Evolutionary conservation across 2,797 vertebrate genomes (phyloP), one percentile per base, ranked within the genome.

Genomic region (Enteromius argenteus): DNA sequence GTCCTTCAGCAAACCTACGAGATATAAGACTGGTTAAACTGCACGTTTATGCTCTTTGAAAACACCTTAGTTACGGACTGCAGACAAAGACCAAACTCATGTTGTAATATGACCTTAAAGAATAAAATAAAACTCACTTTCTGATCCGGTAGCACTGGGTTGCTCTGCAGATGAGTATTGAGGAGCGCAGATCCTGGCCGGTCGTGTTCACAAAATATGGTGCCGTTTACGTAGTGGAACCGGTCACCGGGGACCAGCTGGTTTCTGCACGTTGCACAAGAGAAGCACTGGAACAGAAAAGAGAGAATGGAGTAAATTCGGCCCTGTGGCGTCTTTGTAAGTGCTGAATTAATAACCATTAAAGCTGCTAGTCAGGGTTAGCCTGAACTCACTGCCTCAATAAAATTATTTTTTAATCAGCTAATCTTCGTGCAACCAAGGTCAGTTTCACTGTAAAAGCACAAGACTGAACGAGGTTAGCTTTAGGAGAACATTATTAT

Each of bases 151-250:
- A 96, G 90, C 89, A 95, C 92, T 0, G 95, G 90, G 91, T 84
- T 94, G 91, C 91, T 93, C 90, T 96, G 96, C 73, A 96, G 93
- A 30, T 93, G 93, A 8, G 94, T 90, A 86, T 71, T 93, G 81
- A 95, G 93, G 84, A 95, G 90, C 56, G 90, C 87, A 37, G 91
- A 89, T 0, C 93, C 92, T 0, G 96, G 96, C 80, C 94, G 91
- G 92, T 96, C 96, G 10, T 96, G 96, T 90, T 96, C 96, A 7
- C 96, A 96, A 92, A 96, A 96, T 90, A 96, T 95, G 46, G 95
- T 93, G 51, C 95, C 95, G 8, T 96, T 96, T 89, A 96, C 85
- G 67, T 95, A 96, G 88, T 96, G 96, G 90, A 96, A 96, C 60
- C 95, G 93, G 83, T 96, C 96, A 0, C 96, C 96, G 0, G 96